These are phyloP conservation scores for Leucopsar rothschildi DNA, from an alignment of 2,113 vertebrate species.

Conservation along the genomic window DNA sequence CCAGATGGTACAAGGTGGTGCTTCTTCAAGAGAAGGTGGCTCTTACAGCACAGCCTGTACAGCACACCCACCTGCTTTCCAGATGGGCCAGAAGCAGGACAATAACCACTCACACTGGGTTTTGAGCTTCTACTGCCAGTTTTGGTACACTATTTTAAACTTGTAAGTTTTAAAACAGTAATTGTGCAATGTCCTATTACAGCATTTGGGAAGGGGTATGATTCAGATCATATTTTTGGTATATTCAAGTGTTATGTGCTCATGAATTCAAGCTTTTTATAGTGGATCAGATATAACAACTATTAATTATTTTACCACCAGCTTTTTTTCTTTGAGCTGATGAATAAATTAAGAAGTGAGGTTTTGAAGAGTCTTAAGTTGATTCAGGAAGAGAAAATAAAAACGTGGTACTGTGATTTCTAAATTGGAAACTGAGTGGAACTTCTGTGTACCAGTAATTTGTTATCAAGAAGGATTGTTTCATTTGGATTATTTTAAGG, in stretches of 20 bases:
- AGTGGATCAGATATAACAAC: slow-evolving; percentile 30
- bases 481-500: background rate
- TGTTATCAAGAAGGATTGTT: background rate
- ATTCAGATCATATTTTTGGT: slow-evolving; percentile 6
- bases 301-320: slow-evolving; percentile 65
- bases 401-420: background rate
- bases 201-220: background rate
- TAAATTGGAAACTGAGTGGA: background rate
- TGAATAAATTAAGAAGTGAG: slow-evolving; percentile 61
- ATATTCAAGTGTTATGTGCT: slow-evolving; percentile 16
- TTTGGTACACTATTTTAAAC: background rate
- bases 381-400: background rate
- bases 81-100: background rate
- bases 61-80: background rate
- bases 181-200: background rate
- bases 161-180: background rate
- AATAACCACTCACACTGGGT: background rate
- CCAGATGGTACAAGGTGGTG: background rate
- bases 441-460: background rate
- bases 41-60: background rate
- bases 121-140: background rate
- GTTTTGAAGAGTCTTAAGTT: slow-evolving; percentile 33
- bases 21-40: background rate
- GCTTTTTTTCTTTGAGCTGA: slow-evolving; percentile 32
- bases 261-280: slow-evolving; percentile 52